Evolutionary conservation across 2,113 vertebrate species (phyloP), one percentile per base, ranked within the genome.

Genomic region (Mustela lutreola): DNA sequence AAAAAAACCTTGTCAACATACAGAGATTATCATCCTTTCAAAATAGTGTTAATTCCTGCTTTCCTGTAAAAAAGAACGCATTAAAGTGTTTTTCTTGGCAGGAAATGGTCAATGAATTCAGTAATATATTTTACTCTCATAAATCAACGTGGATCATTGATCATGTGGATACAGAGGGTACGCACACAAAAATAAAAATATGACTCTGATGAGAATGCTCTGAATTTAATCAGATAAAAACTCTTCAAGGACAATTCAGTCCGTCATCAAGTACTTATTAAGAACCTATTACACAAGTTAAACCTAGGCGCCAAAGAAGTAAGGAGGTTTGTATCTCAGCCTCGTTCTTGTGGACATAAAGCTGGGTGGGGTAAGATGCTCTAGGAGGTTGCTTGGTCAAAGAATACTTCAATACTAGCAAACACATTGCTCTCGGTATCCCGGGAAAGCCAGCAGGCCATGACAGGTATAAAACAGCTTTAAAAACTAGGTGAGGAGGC

Each of bases 1-100:
- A 50, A 50, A 86, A 21, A 50, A 89, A 94, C 73, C 42, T 48
- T 81, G 88, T 26, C 28, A 94, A 93, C 62, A 92, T 81, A 73
- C 22, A 26, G 9, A 56, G 3, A 87, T 14, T 31, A 28, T 28
- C 65, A 58, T 86, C 36, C 56, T 87, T 90, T 78, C 53, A 91
- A 96, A 97, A 63, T n/a, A 56, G 4, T 67, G 3, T 53, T 71
- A 58, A 88, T 53, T 85, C 7, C 42, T 95, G 21, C 21, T 28
- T 50, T 85, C 48, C 42, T 62, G 11, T 11, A 56, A 16, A n/a
- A 39, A 76, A 36, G 4, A 91, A 58, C 28, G 39, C 12, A 50
- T 1, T 71, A 15, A 73, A 71, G 58, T 48, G 31, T 56, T 95
- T 94, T 45, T 28, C 16, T 65, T 86, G 60, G 2, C 76, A 58